Evolutionary conservation across 2,888 invertebrate genomes (phyloP).

Genomic region (Spisula solida): DNA sequence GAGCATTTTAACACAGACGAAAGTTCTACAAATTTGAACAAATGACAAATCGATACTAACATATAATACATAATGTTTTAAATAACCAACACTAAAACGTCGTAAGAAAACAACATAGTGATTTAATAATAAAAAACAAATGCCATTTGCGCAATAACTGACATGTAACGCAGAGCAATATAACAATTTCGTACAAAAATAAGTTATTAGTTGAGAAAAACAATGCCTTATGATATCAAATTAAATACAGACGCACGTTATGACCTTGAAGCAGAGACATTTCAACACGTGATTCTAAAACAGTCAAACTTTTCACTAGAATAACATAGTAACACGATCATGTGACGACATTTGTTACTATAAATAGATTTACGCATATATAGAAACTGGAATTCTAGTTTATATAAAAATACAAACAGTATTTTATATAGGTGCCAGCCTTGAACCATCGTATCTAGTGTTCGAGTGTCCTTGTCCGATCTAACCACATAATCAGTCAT

Average conservation of each 20-base stretch:
- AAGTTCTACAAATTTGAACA: background rate
- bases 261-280: background rate
- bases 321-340: background rate
- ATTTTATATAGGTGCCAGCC: background rate
- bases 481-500: too few relatives aligned
- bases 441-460: too few relatives aligned
- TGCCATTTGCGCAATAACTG: background rate
- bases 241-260: background rate
- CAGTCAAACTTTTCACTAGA: background rate
- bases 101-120: background rate
- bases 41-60: background rate
- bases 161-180: background rate
- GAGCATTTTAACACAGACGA: background rate
- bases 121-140: background rate
- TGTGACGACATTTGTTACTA: background rate
- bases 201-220: background rate
- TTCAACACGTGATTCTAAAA: background rate
- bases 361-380: background rate
- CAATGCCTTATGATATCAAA: background rate
- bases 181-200: background rate
- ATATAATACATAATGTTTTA: background rate
- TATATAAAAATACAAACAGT: conserved; percentile 7
- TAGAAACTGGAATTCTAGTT: background rate
- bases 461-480: too few relatives aligned
- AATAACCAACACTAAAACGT: background rate